Conservation (phyloP, 2,888 invertebrate genomes). For the Acheta domesticus region DNA sequence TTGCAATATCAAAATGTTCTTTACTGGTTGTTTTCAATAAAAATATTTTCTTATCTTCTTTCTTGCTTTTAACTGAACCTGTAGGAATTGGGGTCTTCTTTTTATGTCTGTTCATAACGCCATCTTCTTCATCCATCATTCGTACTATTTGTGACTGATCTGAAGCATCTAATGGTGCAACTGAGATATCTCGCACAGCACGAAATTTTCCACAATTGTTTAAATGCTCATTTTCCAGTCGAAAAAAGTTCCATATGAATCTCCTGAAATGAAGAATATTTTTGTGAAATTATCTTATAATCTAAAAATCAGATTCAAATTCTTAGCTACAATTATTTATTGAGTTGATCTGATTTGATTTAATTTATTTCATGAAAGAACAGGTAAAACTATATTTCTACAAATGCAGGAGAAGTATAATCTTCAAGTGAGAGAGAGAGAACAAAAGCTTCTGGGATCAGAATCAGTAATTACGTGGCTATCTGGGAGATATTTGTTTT, state of each 20-base stretch:
- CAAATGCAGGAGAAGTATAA: too few species aligned
- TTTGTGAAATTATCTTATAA: not conserved
- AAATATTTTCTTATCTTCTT: not conserved
- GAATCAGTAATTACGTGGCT: too few species aligned
- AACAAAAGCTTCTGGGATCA: too few species aligned
- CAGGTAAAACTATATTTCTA: too few species aligned
- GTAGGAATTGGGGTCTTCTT: slow-evolving; percentile 44
- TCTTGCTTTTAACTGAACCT: not conserved
- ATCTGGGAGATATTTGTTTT: too few species aligned
- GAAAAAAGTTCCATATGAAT: slow-evolving; percentile 99
- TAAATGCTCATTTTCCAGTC: slow-evolving; percentile 96
- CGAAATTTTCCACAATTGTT: slow-evolving; percentile 99
- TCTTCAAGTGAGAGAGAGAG: too few species aligned
- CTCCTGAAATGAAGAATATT: slow-evolving; percentile 56
- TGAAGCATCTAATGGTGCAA: slow-evolving; percentile 88
- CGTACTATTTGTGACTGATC: slow-evolving; percentile 85
- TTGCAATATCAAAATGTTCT: slow-evolving; percentile 5
- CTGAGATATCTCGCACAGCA: slow-evolving; percentile 95
- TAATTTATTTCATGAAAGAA: not conserved
- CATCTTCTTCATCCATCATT: slow-evolving; percentile 94
- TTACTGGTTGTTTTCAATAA: not conserved
- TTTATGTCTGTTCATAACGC: slow-evolving; percentile 66
- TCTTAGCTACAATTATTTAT: slow-evolving; percentile 24
- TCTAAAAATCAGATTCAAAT: not conserved
- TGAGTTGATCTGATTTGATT: slow-evolving; percentile 6